phyloP scores from a whole-genome alignment of 2,888 invertebrate genomes.

The Hemicrepidius hirtus region DNA sequence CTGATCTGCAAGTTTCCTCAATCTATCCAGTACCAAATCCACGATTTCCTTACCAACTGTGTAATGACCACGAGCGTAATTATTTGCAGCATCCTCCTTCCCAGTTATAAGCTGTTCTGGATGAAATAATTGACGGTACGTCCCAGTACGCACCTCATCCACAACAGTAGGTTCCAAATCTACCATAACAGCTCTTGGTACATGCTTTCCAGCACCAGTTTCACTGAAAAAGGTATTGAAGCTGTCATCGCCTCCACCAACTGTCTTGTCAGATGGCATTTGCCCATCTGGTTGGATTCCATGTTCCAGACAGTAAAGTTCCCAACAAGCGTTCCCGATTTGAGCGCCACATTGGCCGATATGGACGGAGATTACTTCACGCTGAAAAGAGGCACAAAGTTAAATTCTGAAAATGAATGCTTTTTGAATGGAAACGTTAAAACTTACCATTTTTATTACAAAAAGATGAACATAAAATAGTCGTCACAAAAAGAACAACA shows the following conservation, averaged over 20 bases:
- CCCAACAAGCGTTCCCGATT: conserved; percentile 87
- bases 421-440: no score
- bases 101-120: conserved; percentile 89
- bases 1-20: conserved; percentile 80
- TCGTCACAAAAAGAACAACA: no score
- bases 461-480: no score
- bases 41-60: conserved; percentile 86
- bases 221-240: conserved; percentile 84
- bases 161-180: conserved; percentile 90
- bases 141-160: conserved; percentile 79
- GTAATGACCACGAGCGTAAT: conserved; percentile 89
- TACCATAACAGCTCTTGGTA: conserved; percentile 87
- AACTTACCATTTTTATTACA: no score
- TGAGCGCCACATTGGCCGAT: conserved; percentile 88
- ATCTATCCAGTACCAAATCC: conserved; percentile 79
- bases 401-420: no score
- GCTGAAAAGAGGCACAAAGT: conserved; percentile 77
- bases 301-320: conserved; percentile 85
- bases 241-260: conserved; percentile 64
- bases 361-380: conserved; percentile 88
- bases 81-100: conserved; percentile 90
- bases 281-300: conserved; percentile 77
- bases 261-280: conserved; percentile 73
- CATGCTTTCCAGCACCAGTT: conserved; percentile 87
- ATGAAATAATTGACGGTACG: conserved; percentile 83